phyloP scores from a whole-genome alignment of 2,888 invertebrate genomes.

The Litoditis marina region DNA sequence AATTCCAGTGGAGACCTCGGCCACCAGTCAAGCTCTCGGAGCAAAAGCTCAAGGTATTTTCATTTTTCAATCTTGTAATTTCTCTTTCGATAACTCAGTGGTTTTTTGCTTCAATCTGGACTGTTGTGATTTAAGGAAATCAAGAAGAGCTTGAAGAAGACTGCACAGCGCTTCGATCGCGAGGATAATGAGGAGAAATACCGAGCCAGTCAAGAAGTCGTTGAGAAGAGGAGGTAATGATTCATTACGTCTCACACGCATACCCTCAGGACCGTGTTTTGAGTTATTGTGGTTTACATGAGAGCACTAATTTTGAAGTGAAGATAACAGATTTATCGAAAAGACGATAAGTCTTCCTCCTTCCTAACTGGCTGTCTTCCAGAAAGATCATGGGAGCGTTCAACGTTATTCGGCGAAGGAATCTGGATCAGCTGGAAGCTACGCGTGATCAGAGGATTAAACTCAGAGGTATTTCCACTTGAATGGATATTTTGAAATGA shows the following conservation, averaged over 20 bases:
- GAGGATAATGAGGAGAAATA: slow-evolving; percentile 71
- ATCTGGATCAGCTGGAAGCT: slow-evolving; percentile 27
- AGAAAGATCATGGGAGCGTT: slow-evolving; percentile 52
- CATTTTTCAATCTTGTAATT: neutral
- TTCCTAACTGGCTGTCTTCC: slow-evolving; percentile 5
- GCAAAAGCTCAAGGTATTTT: slow-evolving; percentile 72
- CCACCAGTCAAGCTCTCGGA: slow-evolving; percentile 80
- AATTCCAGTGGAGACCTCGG: slow-evolving; percentile 91
- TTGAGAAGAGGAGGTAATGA: slow-evolving; percentile 33
- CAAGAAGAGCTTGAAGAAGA: slow-evolving; percentile 94
- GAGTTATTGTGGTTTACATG: neutral
- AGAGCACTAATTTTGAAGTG: neutral
- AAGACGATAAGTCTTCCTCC: neutral
- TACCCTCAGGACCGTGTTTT: neutral
- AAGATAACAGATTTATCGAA: neutral
- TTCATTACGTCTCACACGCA: neutral
- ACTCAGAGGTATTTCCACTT: slow-evolving; percentile 33
- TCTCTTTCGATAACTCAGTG: neutral
- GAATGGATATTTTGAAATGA: neutral
- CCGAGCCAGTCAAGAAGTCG: slow-evolving; percentile 56
- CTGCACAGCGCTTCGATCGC: slow-evolving; percentile 88
- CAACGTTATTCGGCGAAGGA: slow-evolving; percentile 41
- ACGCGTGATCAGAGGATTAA: slow-evolving; percentile 30
- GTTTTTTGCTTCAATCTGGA: neutral
- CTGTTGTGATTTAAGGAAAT: slow-evolving; percentile 74